Percentiles rank a stretch among this genome's conserved stretches.
Evolutionary conservation across 2,113 vertebrate species (phyloP).

Genomic region (Trachemys scripta): DNA sequence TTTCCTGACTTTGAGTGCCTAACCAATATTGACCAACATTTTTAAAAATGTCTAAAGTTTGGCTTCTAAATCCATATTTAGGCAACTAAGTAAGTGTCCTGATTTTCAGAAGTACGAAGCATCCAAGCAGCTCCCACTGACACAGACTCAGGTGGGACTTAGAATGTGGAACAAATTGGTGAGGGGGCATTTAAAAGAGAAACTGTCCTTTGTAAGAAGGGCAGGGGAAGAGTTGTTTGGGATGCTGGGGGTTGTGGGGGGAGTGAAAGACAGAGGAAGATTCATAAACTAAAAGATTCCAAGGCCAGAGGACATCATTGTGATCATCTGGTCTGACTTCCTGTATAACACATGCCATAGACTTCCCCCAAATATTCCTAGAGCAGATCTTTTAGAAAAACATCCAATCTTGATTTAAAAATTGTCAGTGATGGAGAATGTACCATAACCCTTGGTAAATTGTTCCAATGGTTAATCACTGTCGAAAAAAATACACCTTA

Average conservation of each 20-base stretch:
- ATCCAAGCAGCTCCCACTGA: neutral
- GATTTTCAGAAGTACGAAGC: neutral
- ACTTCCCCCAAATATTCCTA: too few relatives aligned
- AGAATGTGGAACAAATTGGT: neutral
- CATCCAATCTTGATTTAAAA: too few relatives aligned
- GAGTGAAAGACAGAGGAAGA: neutral
- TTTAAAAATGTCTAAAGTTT: neutral
- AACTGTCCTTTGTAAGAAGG: neutral
- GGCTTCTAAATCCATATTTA: rapidly evolving
- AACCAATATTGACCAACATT: neutral
- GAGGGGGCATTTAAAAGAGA: neutral
- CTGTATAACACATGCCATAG: too few relatives aligned
- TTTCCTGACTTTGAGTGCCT: neutral
- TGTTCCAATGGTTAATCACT: too few relatives aligned
- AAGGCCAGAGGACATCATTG: neutral
- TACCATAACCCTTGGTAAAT: too few relatives aligned
- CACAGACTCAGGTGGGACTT: neutral
- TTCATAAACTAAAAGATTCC: neutral
- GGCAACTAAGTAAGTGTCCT: rapidly evolving
- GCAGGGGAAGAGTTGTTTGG: neutral
- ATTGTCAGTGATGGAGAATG: too few relatives aligned
- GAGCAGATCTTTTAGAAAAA: too few relatives aligned
- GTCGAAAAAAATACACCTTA: too few relatives aligned
- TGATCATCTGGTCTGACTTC: neutral
- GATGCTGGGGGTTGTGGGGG: neutral